Conservation (phyloP, 2,113 vertebrate genomes). For the Pithys albifrons region DNA sequence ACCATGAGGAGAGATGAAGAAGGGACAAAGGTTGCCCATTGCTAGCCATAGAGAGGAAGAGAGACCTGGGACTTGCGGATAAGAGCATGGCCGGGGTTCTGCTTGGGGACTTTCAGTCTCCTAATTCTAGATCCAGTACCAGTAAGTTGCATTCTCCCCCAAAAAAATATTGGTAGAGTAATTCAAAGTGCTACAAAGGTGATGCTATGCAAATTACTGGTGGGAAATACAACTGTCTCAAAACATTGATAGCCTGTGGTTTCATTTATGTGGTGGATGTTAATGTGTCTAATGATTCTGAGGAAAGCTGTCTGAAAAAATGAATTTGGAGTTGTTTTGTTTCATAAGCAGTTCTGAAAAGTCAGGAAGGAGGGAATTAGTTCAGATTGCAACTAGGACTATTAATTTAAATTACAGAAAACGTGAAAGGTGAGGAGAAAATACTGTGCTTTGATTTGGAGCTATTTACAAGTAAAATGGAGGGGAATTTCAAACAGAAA, state of each 20-base stretch:
- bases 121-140: not conserved
- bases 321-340: conserved; percentile 47
- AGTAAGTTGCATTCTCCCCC: not conserved
- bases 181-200: conserved; percentile 42
- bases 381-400: conserved; percentile 37
- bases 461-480: conserved; percentile 69
- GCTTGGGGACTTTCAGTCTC: not conserved
- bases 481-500: conserved; percentile 64
- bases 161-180: not conserved
- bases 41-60: not conserved
- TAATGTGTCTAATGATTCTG: conserved; percentile 65
- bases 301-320: conserved; percentile 51
- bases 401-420: conserved; percentile 64
- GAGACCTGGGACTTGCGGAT: not conserved
- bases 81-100: not conserved
- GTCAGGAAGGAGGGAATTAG: conserved; percentile 58
- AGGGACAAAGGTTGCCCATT: not conserved
- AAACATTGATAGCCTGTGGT: conserved; percentile 69
- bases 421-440: conserved; percentile 53
- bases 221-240: conserved; percentile 62
- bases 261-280: conserved; percentile 68
- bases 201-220: conserved; percentile 63
- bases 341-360: conserved; percentile 53
- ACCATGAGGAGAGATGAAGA: not conserved
- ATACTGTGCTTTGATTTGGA: conserved; percentile 57